A percentile compares a stretch with the other conserved stretches of the same genome.
Conservation (phyloP, 2,888 invertebrate genomes). For the Eupithecia tripunctaria region DNA sequence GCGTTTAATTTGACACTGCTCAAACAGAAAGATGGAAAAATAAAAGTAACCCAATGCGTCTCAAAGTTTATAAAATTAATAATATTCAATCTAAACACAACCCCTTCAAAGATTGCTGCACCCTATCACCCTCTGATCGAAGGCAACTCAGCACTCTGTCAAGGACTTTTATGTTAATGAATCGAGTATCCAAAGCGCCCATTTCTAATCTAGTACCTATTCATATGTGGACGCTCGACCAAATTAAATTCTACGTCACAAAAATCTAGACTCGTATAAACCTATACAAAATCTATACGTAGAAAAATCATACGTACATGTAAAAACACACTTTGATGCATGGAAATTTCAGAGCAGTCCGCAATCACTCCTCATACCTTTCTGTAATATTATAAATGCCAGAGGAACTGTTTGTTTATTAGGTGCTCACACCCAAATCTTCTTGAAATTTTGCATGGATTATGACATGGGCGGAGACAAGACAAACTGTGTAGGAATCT, state of each 20-base stretch:
- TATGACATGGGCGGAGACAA: neutral
- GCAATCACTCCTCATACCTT: neutral
- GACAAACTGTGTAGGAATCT: neutral
- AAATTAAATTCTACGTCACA: neutral
- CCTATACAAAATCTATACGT: neutral
- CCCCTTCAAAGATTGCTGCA: slow-evolving; percentile 23
- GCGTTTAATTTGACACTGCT: neutral
- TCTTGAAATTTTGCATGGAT: neutral
- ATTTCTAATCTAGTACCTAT: slow-evolving; percentile 58
- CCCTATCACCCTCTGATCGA: slow-evolving; percentile 29
- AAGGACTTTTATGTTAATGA: slow-evolving; percentile 65
- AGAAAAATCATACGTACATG: too few relatives aligned
- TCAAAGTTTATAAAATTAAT: neutral
- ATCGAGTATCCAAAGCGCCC: slow-evolving; percentile 62
- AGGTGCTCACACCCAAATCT: neutral
- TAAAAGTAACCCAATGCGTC: neutral
- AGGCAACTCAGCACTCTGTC: slow-evolving; percentile 54
- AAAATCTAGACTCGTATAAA: neutral
- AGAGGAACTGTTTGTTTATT: neutral
- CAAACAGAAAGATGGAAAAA: neutral
- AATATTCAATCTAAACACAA: neutral
- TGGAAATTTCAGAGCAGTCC: neutral
- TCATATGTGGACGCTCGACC: neutral
- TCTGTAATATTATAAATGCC: neutral
- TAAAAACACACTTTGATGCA: neutral